Conservation (phyloP, 2,113 vertebrate species). For the Gasterosteus nipponicus region DNA sequence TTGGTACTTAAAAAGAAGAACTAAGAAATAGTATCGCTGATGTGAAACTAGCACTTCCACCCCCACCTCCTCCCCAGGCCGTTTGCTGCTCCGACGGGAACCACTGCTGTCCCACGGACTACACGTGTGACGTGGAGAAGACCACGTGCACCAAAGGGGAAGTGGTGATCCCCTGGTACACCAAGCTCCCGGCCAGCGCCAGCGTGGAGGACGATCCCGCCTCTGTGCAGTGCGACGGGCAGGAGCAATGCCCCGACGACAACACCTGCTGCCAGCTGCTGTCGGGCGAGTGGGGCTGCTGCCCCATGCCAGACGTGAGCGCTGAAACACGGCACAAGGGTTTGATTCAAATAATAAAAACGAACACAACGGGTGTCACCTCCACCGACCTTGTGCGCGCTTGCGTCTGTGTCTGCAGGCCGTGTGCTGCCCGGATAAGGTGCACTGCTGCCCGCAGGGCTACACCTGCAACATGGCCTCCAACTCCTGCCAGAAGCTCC, state of each 20-base stretch:
- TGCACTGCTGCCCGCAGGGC: slow-evolving; percentile 83
- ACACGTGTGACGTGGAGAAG: slow-evolving; percentile 53
- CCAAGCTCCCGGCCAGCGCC: slow-evolving; percentile 58
- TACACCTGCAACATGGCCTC: slow-evolving; percentile 70
- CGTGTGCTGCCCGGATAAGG: slow-evolving; percentile 75
- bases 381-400: neutral
- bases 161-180: slow-evolving; percentile 79
- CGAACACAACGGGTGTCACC: neutral
- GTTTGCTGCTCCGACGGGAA: slow-evolving; percentile 76
- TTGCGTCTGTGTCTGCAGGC: slow-evolving; percentile 67
- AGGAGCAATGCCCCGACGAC: slow-evolving; percentile 47
- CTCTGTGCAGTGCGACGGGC: slow-evolving; percentile 38
- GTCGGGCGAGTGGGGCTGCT: slow-evolving; percentile 74
- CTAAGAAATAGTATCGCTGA: neutral
- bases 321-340: neutral
- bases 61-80: slow-evolving; percentile 65
- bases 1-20: slow-evolving; percentile 42
- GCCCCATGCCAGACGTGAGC: slow-evolving; percentile 72
- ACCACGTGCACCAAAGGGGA: slow-evolving; percentile 58
- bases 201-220: neutral
- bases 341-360: slow-evolving; percentile 12
- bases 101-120: slow-evolving; percentile 76
- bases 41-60: slow-evolving; percentile 24
- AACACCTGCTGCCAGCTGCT: slow-evolving; percentile 70
- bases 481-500: slow-evolving; percentile 61